These are phyloP conservation scores for Hemaris fuciformis DNA, from an alignment of 2,888 invertebrate species.

Conservation along the genomic window DNA sequence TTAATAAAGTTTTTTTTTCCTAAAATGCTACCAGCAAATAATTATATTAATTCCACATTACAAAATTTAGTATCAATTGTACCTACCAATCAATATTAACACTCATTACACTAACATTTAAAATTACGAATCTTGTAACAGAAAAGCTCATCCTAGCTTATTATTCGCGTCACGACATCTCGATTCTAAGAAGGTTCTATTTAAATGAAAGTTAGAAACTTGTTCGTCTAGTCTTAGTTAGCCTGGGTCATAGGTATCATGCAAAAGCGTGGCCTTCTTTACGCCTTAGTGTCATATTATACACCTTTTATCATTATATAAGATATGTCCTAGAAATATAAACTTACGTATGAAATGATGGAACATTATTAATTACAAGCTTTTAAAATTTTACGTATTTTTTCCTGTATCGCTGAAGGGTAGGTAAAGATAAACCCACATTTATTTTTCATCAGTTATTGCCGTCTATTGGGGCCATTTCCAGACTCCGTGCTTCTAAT, in stretches of 20 bases:
- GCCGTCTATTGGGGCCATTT: no score
- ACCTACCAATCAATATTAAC: no score
- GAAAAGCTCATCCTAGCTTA: no score
- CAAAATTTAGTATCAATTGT: no score
- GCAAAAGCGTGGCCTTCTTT: not conserved
- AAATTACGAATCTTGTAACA: no score
- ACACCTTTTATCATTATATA: not conserved
- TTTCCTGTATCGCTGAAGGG: not conserved
- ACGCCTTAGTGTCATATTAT: not conserved
- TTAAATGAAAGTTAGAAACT: conserved; percentile 9
- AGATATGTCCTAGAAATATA: not conserved
- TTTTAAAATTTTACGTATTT: not conserved
- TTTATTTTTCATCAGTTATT: no score
- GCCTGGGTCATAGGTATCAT: not conserved
- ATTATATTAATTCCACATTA: no score
- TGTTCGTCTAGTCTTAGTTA: not conserved
- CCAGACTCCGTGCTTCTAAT: no score
- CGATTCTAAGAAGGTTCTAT: not conserved
- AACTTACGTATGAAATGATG: not conserved
- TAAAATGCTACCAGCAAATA: no score
- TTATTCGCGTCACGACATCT: not conserved
- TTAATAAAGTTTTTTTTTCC: no score
- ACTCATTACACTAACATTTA: no score
- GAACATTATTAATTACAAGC: not conserved
- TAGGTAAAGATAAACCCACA: no score